These are phyloP conservation scores for Felis chaus DNA, from an alignment of 2,113 vertebrate genomes.

Conservation along the genomic window DNA sequence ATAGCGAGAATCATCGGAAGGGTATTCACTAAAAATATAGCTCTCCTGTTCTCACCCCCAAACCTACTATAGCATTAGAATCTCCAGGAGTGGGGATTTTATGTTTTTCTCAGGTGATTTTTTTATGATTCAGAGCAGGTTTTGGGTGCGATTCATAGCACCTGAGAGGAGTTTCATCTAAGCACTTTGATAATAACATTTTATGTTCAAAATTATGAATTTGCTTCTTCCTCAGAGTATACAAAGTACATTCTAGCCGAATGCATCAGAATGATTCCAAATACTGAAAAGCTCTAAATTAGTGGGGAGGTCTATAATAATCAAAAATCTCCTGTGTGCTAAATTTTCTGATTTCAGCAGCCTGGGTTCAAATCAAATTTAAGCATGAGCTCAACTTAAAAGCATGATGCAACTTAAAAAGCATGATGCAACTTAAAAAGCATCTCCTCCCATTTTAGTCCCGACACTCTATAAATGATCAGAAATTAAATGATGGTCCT, in stretches of 20 bases:
- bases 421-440: not conserved
- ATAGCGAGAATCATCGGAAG: not conserved
- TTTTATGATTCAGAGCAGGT: not conserved
- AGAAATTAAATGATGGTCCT: not conserved
- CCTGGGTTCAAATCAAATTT: not conserved
- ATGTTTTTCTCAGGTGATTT: not conserved
- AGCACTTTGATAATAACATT: not conserved
- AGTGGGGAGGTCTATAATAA: not conserved
- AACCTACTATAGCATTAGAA: not conserved
- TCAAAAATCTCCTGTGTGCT: not conserved
- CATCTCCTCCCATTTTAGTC: not conserved
- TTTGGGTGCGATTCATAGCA: not conserved
- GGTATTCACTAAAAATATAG: not conserved
- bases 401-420: not conserved
- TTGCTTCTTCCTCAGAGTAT: not conserved
- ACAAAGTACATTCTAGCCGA: not conserved
- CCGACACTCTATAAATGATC: not conserved
- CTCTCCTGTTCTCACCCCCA: not conserved
- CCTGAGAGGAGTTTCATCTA: not conserved
- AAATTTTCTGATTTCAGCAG: not conserved
- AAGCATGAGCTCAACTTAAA: not conserved
- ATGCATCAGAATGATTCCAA: not conserved
- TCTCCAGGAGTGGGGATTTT: not conserved
- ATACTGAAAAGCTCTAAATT: conserved; percentile 21
- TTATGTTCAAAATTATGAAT: not conserved